A percentile compares a stretch with the other conserved stretches of the same genome.
phyloP scores from a whole-genome alignment of 2,888 invertebrate species.

The Philereme vetulata region DNA sequence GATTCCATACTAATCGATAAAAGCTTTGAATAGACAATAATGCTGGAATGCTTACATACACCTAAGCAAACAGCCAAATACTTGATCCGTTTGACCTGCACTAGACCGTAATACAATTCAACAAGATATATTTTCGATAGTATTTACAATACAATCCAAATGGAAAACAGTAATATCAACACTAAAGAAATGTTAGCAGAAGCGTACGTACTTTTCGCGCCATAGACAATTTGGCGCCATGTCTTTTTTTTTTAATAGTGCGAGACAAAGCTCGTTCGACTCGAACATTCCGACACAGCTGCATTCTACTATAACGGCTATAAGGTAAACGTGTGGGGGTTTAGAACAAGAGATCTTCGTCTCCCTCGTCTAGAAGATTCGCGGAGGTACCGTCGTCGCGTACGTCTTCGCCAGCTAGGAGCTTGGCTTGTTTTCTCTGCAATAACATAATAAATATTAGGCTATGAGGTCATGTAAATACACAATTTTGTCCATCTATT shows the following conservation, averaged over 20 bases:
- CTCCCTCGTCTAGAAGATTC: constrained; percentile 93
- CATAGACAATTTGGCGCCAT: constrained; percentile 2
- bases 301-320: constrained; percentile 58
- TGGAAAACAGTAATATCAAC: constrained; percentile 72
- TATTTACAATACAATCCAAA: constrained; percentile 69
- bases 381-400: constrained; percentile 72
- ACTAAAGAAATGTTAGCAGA: constrained; percentile 31
- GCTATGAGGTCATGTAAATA: too few species aligned
- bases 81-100: constrained; percentile 30
- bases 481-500: too few species aligned
- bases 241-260: constrained; percentile 17
- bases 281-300: constrained; percentile 46
- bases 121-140: constrained; percentile 46
- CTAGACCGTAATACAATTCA: constrained; percentile 40
- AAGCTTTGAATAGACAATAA: constrained; percentile 54
- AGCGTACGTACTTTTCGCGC: constrained; percentile 3
- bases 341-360: constrained; percentile 96
- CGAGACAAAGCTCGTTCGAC: constrained; percentile 6
- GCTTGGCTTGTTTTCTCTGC: constrained; percentile 59
- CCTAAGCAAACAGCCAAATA: constrained; percentile 49
- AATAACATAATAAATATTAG: constrained; percentile 32
- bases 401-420: constrained; percentile 52
- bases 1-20: constrained; percentile 54
- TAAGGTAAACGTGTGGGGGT: constrained; percentile 38
- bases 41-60: constrained; percentile 77